Evolutionary conservation across 1,140 invertebrate genomes (phyloP).

Genomic region (Leptoteleia sp.): DNA sequence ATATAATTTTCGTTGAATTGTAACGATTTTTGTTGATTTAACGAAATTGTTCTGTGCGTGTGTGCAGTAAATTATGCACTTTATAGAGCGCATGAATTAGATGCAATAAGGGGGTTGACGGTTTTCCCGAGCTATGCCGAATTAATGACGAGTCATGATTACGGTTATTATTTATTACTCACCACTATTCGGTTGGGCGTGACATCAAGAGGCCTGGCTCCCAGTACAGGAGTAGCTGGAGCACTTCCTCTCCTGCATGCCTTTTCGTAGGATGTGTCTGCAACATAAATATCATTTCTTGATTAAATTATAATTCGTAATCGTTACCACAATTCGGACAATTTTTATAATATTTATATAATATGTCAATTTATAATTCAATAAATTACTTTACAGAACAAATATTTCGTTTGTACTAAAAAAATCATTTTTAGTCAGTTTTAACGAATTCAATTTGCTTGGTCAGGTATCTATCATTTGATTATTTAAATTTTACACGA

Average conservation of each 20-base stretch:
- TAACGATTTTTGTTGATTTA: too few relatives aligned
- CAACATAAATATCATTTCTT: constrained; percentile 74
- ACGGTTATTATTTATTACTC: constrained; percentile 76
- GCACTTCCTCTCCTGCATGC: constrained; percentile 92
- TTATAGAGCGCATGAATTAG: constrained; percentile 11
- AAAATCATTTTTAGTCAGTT: too few relatives aligned
- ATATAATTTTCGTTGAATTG: too few relatives aligned
- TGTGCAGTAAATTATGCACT: constrained; percentile 15
- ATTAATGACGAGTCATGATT: constrained; percentile 33
- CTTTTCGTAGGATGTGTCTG: constrained; percentile 95
- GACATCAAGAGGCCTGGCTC: constrained; percentile 84
- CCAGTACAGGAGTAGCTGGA: constrained; percentile 89
- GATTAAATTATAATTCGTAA: background rate
- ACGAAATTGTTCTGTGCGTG: too few relatives aligned
- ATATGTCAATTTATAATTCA: too few relatives aligned
- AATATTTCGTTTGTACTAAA: too few relatives aligned
- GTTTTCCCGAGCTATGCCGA: constrained; percentile 20
- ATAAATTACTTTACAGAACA: too few relatives aligned
- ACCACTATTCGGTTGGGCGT: constrained; percentile 87
- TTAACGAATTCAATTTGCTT: too few relatives aligned
- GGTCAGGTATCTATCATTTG: too few relatives aligned
- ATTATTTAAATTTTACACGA: too few relatives aligned
- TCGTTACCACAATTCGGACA: too few relatives aligned
- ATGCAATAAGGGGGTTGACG: background rate
- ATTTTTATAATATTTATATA: too few relatives aligned